Evolutionary conservation across 2,888 invertebrate species (phyloP), one percentile per base, ranked within the genome.

Genomic region (Eristalis arbustorum): DNA sequence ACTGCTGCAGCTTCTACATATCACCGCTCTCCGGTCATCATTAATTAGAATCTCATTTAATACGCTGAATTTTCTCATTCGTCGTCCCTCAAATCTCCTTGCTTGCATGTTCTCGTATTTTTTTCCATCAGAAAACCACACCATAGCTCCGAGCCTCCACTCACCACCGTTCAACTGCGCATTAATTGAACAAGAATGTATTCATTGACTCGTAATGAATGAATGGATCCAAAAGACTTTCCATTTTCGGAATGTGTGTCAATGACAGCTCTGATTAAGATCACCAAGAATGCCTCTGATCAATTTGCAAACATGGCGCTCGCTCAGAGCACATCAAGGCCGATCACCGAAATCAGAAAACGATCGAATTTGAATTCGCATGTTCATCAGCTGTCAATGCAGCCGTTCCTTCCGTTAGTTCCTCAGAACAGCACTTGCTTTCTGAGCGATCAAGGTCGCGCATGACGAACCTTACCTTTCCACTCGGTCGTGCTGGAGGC

Each of bases 181-280:
- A n/a, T 28, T 73, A 34, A 64, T 22, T 67, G 49, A 18, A 8
- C 18, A 49, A 49, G 49, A 49, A 49, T 49, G 49, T 49, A 75
- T 59, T 63, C 11, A 59, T 5, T 18, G 31, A 61, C 22, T 57
- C 14, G 28, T 0, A 59, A 31, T 57, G 37, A 57, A 59, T 68
- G 14, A 14, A 37, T 37, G 23, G 23, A 59, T n/a, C 57, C 25
- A 66, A 75, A 42, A 75, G 14, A 40, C 59, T 59, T 74, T 74
- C 31, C 59, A 75, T 42, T 59, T 64, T 75, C 14, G 59, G 59
- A 31, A 67, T 66, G 57, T 42, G 28, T 67, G 67, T 67, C 75
- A 75, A 42, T 75, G 75, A 40, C 40, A 31, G 28, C 61, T 42
- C 66, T 18, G 25, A 14, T 22, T 40, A 25, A 22, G 18, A 22